Percentiles rank a stretch among this genome's conserved stretches.
phyloP scores from a whole-genome alignment of 2,888 invertebrate genomes.

The Tenthredo scrophulariae region DNA sequence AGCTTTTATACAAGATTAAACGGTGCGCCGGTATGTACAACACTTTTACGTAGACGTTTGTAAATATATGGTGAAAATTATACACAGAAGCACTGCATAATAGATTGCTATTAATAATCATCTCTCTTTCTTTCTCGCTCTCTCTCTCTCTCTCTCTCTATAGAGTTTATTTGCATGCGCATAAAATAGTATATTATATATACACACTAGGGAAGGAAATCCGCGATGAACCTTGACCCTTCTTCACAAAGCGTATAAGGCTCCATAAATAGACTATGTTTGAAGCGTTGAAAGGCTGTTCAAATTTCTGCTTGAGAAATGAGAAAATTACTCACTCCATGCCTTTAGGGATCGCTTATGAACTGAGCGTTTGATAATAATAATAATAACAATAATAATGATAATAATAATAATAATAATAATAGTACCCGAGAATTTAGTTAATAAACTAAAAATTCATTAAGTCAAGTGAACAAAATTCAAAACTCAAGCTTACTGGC shows the following conservation, averaged over 20 bases:
- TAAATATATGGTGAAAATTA: not conserved
- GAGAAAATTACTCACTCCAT: not conserved
- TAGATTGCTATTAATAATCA: constrained; percentile 19
- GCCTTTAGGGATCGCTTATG: not conserved
- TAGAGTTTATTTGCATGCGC: constrained; percentile 7
- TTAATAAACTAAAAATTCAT: not conserved
- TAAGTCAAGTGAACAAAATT: not conserved
- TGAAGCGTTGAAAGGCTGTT: not conserved
- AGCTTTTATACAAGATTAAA: not conserved
- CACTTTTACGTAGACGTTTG: not conserved
- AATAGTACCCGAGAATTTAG: not conserved
- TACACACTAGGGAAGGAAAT: not conserved
- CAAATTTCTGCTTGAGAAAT: not conserved
- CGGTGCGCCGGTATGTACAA: not conserved
- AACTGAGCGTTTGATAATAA: not conserved
- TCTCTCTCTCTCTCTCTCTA: not conserved
- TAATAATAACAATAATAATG: not conserved
- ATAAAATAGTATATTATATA: not conserved
- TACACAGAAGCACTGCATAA: not conserved
- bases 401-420: not conserved
- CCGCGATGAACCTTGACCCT: constrained; percentile 25
- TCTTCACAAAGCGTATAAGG: not conserved
- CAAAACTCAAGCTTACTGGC: not conserved
- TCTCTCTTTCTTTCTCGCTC: no score
- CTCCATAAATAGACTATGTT: constrained; percentile 47